Percentiles rank a stretch among this genome's conserved stretches.
Conservation (phyloP, 2,888 invertebrate genomes). For the Gisinianus flammeolus region DNA sequence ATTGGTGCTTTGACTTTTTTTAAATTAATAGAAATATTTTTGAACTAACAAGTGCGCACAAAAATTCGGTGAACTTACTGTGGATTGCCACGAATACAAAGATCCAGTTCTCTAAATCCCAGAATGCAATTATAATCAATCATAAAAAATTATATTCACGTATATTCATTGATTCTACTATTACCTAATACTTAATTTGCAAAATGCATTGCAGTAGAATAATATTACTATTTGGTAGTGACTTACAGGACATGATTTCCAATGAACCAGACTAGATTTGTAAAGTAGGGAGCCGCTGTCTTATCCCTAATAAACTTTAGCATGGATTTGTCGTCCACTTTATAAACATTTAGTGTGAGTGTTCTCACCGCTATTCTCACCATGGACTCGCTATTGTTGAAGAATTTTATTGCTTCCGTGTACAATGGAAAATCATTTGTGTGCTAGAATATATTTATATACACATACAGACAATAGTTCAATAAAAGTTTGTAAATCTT, state of each 20-base stretch:
- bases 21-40: background rate
- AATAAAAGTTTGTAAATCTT: no score
- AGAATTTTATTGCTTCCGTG: conserved; percentile 99
- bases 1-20: background rate
- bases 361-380: conserved; percentile 98
- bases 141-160: no score
- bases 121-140: no score
- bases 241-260: conserved; percentile 97
- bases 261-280: conserved; percentile 98
- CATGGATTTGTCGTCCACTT: conserved; percentile 94
- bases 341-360: conserved; percentile 94
- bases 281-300: conserved; percentile 97
- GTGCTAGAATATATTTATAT: conserved; percentile 79
- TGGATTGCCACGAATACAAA: conserved; percentile 91
- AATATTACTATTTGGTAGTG: no score
- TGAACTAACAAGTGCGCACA: background rate
- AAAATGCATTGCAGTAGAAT: no score
- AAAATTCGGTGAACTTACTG: conserved; percentile 73
- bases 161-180: no score
- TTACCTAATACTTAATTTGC: no score
- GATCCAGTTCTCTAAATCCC: conserved; percentile 92
- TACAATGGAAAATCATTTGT: conserved; percentile 99
- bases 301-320: conserved; percentile 91
- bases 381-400: conserved; percentile 99
- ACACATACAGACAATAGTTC: no score